Evolutionary conservation across 2,797 vertebrate genomes (phyloP), one percentile per base, ranked within the genome.

Genomic region (Thripadectes ignobilis): DNA sequence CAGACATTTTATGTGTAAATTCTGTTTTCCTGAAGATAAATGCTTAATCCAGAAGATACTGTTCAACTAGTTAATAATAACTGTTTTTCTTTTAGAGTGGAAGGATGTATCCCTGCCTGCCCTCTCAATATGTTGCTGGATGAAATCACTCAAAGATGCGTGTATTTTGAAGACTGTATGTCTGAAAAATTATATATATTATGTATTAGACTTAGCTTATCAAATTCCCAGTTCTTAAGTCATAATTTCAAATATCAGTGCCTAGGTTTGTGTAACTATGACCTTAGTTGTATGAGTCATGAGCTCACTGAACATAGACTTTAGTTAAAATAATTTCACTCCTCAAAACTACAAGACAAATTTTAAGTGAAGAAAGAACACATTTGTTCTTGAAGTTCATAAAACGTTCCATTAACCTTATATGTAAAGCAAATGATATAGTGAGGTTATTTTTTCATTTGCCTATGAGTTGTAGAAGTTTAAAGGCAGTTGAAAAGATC

Each of bases 131-230:
- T 98, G 98, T 98, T 99, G 80, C 96, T 99, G 97, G 99, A 99
- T 96, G 99, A 99, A 97, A 96, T 99, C 94, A 99, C 99, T 66
- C 98, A 98, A 88, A 98, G 98, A 96, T 99, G 99, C 76, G 99
- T 99, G 76, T 98, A 98, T 92, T 85, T 98, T 81, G 98, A 98
- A 92, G 99, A 99, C 96, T 99, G 99, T 99, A 98, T 98, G 99
- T 97, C 41, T 49, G 43, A 48, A 79, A 84, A 81, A 9, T 22
- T 84, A 19, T 61, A 17, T 85, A 4, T 72, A n/a, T 68, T 38
- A 17, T 66, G 5, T 74, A 34, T 91, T 38, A 62, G 43, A 30
- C 13, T 67, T 92, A 54, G 43, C 10, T 81, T 93, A 45, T 29
- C 38, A 15, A 59, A 89, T 36, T 77, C 27, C 39, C 36, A 48